Evolutionary conservation across 2,888 invertebrate genomes (phyloP).

Genomic region (Tortricodes alternella): DNA sequence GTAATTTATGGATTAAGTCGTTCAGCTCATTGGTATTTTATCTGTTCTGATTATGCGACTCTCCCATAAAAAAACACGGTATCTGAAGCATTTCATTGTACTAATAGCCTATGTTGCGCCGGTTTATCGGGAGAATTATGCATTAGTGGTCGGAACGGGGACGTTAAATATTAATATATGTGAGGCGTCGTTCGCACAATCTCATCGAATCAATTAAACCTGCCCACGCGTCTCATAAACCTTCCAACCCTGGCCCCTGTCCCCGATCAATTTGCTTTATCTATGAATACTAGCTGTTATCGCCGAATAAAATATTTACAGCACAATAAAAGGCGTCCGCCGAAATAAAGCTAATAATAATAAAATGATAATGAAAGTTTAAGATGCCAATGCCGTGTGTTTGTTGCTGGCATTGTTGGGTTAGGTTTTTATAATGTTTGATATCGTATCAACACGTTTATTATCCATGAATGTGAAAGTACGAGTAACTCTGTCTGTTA

Average conservation of each 20-base stretch:
- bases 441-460: too few relatives aligned
- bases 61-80: constrained; percentile 12
- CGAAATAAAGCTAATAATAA: constrained; percentile 72
- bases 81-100: constrained; percentile 36
- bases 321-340: constrained; percentile 73
- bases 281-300: constrained; percentile 63
- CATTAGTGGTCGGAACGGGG: constrained; percentile 54
- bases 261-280: constrained; percentile 79
- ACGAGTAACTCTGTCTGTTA: too few relatives aligned
- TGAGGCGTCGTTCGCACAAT: constrained; percentile 65
- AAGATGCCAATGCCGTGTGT: constrained; percentile 39
- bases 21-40: constrained; percentile 6
- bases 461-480: too few relatives aligned
- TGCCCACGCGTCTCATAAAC: constrained; percentile 70
- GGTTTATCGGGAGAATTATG: constrained; percentile 56
- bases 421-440: constrained; percentile 14
- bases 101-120: constrained; percentile 36
- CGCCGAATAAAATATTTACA: constrained; percentile 78
- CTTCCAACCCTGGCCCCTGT: constrained; percentile 57
- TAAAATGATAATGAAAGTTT: constrained; percentile 65
- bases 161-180: constrained; percentile 69
- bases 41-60: constrained; percentile 19
- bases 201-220: constrained; percentile 69
- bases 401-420: constrained; percentile 28
- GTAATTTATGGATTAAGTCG: constrained; percentile 11